Evolutionary conservation across 2,113 vertebrate genomes (phyloP), one percentile per base, ranked within the genome.

Genomic region (Romanogobio albipinnatus): DNA sequence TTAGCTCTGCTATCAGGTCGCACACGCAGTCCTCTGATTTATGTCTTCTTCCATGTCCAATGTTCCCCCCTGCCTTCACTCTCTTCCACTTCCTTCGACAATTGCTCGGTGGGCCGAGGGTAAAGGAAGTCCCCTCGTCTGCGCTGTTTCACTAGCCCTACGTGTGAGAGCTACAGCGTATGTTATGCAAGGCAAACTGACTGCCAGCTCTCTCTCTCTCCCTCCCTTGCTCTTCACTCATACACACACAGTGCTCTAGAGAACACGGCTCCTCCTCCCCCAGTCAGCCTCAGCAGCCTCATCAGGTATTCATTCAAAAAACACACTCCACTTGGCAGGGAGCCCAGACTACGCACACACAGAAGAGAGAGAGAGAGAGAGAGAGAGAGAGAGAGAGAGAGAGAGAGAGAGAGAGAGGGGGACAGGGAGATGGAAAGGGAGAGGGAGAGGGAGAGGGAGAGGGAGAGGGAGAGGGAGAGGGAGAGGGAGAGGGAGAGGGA

Each of bases 241-340:
- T 66, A 88, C 87, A 88, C 93, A 79, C 92, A 91, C 93, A 93
- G 93, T 95, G 94, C 91, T 93, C 90, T 88, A 94, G 93, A 95
- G 95, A 91, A 82, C 92, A 92, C 85, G 87, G 93, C 94, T 95
- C 95, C 96, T 94, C 93, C 75, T 78, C 89, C 83, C 91, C 94
- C 93, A 92, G 93, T 93, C 94, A 94, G 94, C 91, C 89, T 95
- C 96, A 95, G 96, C 96, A 95, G 95, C 93, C 95, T 95, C 94
- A 97, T 97, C 96, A 97, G 96, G 96, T 96, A 96, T 96, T 97
- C 96, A 97, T 96, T 97, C 96, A 96, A 95, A 95, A 95, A 94
- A 94, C 90, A 94, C 94, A 94, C 94, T 95, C 94, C 89, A 93
- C 87, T 92, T 94, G 95, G 96, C 95, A 92, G 92, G 77, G 87